Percentiles rank a stretch among this genome's conserved stretches.
These are phyloP conservation scores for Sthenelais limicola DNA, from an alignment of 2,888 invertebrate genomes.

Conservation along the genomic window DNA sequence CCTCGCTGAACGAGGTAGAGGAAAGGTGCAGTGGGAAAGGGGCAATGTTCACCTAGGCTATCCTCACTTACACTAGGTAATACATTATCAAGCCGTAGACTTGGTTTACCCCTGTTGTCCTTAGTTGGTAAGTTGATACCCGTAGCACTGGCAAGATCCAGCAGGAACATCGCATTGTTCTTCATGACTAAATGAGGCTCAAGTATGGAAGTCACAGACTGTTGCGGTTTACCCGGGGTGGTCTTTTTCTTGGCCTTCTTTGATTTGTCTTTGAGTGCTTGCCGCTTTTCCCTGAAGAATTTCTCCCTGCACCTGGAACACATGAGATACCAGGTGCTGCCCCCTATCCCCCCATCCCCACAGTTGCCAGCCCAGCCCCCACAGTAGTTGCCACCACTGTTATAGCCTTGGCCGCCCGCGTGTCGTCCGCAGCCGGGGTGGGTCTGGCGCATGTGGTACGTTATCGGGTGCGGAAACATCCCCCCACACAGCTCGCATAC, in stretches of 20 bases:
- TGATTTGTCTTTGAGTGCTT: slow-evolving; percentile 69
- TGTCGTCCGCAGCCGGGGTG: slow-evolving; percentile 94
- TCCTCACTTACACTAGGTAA: slow-evolving; percentile 67
- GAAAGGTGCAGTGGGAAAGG: slow-evolving; percentile 68
- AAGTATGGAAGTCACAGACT: slow-evolving; percentile 73
- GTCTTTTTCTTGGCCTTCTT: slow-evolving; percentile 55
- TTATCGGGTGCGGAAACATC: slow-evolving; percentile 80
- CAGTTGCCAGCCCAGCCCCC: slow-evolving; percentile 91
- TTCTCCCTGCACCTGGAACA: slow-evolving; percentile 93
- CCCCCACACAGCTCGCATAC: slow-evolving; percentile 90
- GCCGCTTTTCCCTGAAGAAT: slow-evolving; percentile 74
- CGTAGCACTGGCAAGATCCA: slow-evolving; percentile 88
- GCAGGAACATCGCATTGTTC: slow-evolving; percentile 93
- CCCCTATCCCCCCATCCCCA: slow-evolving; percentile 86
- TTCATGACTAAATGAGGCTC: slow-evolving; percentile 83
- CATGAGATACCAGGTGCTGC: slow-evolving; percentile 89
- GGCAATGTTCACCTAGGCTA: slow-evolving; percentile 59
- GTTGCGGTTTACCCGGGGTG: slow-evolving; percentile 33
- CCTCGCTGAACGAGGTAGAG: slow-evolving; percentile 64
- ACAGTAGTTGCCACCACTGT: slow-evolving; percentile 89
- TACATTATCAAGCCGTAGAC: slow-evolving; percentile 55
- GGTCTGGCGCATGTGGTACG: slow-evolving; percentile 90
- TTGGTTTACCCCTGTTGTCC: slow-evolving; percentile 12
- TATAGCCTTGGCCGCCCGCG: slow-evolving; percentile 91
- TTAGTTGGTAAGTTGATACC: slow-evolving; percentile 71